Percentiles rank a stretch among this genome's conserved stretches.
Conservation (phyloP, 2,888 invertebrate genomes). For the Zaprionus obscuricornis region DNA sequence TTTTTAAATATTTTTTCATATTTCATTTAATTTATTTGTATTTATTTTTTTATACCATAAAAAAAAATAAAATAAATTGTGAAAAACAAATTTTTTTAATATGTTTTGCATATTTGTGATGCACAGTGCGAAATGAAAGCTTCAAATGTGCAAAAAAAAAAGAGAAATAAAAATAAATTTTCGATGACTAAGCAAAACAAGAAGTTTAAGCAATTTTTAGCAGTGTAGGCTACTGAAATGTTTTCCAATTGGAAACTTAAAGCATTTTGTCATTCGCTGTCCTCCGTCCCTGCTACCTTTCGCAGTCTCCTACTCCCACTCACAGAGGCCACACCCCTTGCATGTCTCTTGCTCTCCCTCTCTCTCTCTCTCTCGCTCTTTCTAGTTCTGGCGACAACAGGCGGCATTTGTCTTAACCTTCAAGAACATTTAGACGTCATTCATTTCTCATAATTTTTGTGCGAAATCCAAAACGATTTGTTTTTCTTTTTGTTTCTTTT, state of each 20-base stretch:
- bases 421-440: slow-evolving; percentile 76
- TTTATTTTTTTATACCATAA: slow-evolving; percentile 12
- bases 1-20: too few species aligned
- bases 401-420: slow-evolving; percentile 75
- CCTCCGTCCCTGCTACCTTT: not conserved
- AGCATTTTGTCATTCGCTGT: too few species aligned
- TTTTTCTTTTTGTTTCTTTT: slow-evolving; percentile 34
- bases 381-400: slow-evolving; percentile 41
- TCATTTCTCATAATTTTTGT: slow-evolving; percentile 71
- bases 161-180: too few species aligned
- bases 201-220: too few species aligned
- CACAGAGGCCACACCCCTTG: slow-evolving; percentile 16
- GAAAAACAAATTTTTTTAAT: slow-evolving; percentile 5
- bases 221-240: too few species aligned
- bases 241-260: too few species aligned
- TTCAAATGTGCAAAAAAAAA: too few species aligned
- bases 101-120: too few species aligned
- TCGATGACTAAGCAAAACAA: too few species aligned
- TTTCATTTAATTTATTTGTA: too few species aligned
- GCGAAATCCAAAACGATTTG: slow-evolving; percentile 55
- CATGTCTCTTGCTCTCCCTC: not conserved
- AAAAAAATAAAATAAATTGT: not conserved
- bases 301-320: too few species aligned
- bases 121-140: too few species aligned
- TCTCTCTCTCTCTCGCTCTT: not conserved